Base-by-base conservation (phyloP, 1,140 invertebrate genomes). In the Ceratina japonica region DNA sequence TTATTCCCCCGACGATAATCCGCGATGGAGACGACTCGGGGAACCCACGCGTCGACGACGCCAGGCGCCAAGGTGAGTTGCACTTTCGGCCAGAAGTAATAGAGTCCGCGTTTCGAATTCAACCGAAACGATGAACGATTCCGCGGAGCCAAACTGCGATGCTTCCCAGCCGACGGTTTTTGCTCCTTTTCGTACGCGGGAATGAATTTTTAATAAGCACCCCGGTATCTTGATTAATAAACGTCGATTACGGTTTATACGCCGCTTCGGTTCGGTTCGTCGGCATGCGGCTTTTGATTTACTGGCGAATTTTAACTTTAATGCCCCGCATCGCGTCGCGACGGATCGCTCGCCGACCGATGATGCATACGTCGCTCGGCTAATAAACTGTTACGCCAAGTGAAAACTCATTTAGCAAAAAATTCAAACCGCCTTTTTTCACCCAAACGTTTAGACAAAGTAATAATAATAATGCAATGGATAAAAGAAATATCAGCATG, bases 171-270 rank as follows among this genome's bases (percentile, higher is more conserved):
- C 1, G n/a, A 56, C 54, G 31, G 63, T 27, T 74, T 52, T 64
- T 22, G 31, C 37, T 56, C 64, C 20, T n/a, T 54, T 61, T 64
- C 27, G n/a, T 52, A 63, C 44, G 49, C 18, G 18, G 18, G 27
- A 20, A 54, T 37, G 64, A 49, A 49, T 75, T 68, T 75, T 75
- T 65, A 69, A 59, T 66, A 66, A 51, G 22, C 54, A 66, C 64
- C 52, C 2, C 5, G 74, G 54, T 66, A 51, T 27, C 68, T 37
- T 75, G 74, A 75, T 75, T 75, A 75, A 75, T 69, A 75, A 75
- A 75, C 74, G 54, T 69, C 64, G 74, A 75, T 75, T 75, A 75
- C 64, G 64, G 74, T 51, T 51, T 59, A 44, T 58, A 68, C 37
- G 37, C 31, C 37, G 37, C 37, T 3, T 3, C 20, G 49, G 16